phyloP scores from a whole-genome alignment of 2,113 vertebrate genomes.

The Xenus cinereus region DNA sequence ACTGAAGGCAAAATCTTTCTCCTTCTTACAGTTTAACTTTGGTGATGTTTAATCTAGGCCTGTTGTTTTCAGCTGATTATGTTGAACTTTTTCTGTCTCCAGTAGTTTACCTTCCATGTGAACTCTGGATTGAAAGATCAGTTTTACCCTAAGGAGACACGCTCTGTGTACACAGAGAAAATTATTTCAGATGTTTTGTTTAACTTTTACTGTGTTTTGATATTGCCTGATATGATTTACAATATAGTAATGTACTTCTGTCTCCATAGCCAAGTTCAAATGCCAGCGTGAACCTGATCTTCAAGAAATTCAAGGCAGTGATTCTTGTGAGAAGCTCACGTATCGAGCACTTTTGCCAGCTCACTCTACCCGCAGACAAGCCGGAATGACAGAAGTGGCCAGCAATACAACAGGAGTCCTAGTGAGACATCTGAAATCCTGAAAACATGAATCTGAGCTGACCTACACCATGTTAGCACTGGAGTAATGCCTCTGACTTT shows the following conservation, averaged over 20 bases:
- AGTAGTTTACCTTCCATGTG: background rate
- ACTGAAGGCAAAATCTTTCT: background rate
- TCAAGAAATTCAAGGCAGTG: background rate
- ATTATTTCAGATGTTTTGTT: background rate
- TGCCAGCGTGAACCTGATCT: background rate
- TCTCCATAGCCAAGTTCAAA: background rate
- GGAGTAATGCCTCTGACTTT: constrained; percentile 28
- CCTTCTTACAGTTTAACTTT: background rate
- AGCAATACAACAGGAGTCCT: background rate
- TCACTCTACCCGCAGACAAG: background rate
- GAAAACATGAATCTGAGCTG: background rate
- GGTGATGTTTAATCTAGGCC: background rate
- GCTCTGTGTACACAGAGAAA: background rate
- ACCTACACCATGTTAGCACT: background rate
- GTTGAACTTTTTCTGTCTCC: background rate
- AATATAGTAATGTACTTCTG: background rate
- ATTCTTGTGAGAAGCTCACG: background rate
- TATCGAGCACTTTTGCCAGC: background rate
- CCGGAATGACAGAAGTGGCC: background rate
- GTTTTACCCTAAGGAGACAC: background rate
- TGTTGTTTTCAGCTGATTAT: background rate
- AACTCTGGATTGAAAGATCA: constrained; percentile 7
- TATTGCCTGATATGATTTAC: background rate
- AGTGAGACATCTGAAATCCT: background rate
- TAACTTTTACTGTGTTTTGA: background rate